A percentile compares a stretch with the other conserved stretches of the same genome.
phyloP scores from a whole-genome alignment of 2,113 vertebrate genomes.

The Falco punctatus region DNA sequence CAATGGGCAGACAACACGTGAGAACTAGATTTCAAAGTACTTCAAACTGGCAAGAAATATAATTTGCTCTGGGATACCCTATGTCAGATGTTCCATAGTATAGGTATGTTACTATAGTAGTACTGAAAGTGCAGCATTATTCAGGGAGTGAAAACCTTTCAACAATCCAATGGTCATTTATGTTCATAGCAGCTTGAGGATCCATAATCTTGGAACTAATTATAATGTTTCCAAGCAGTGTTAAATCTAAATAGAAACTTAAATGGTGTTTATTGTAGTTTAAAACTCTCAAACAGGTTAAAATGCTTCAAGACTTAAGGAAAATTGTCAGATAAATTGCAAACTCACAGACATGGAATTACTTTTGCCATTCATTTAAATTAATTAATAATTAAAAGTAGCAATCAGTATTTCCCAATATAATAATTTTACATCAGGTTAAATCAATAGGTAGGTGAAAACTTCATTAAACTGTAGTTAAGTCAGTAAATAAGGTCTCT shows the following conservation, averaged over 20 bases:
- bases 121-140: background rate
- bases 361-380: background rate
- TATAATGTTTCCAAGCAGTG: background rate
- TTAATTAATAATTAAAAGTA: background rate
- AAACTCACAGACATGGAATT: background rate
- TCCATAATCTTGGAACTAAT: background rate
- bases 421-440: background rate
- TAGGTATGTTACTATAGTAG: background rate
- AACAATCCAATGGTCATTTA: background rate
- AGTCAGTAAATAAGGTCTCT: background rate
- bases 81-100: background rate
- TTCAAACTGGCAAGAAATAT: background rate
- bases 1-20: background rate
- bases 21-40: background rate
- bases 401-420: background rate
- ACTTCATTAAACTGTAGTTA: background rate
- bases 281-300: background rate
- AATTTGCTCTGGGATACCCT: background rate
- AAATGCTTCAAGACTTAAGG: background rate
- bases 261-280: background rate
- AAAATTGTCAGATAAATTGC: background rate
- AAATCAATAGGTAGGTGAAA: background rate
- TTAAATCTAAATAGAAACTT: background rate
- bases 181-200: background rate
- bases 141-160: background rate